Base-by-base conservation (phyloP, 2,888 invertebrate genomes). In the Acrobeloides nanus region DNA sequence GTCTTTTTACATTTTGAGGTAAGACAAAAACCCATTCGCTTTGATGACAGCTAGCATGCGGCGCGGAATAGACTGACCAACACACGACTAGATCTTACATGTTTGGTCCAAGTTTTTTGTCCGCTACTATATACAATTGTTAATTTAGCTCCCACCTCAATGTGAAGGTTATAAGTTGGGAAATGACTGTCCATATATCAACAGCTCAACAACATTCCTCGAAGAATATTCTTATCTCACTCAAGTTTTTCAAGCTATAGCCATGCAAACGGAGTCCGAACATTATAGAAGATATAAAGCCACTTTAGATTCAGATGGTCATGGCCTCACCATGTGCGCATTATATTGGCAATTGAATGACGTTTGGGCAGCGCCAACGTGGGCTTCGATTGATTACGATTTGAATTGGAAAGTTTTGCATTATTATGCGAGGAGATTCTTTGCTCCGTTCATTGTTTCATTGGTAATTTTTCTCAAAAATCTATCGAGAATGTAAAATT, bases 301-400 rank as follows among this genome's bases (percentile, higher is more conserved):
- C 21, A 35, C 48, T 1, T 42, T 61, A 7, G 55, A 49, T 8
- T 41, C 71, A 1, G 63, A 66, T 15, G 60, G 53, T 18, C 75
- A 80, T 62, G 85, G 85, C 4, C 74, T 79, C 53, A 95, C 92
- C 0, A 93, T 92, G 90, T 95, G 95, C 0, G 89, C 92, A 0
- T 78, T 97, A 43, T 97, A 90, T 75, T 97, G 95, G 95, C 95
- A 97, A 76, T 77, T 95, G 10, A 93, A 95, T 74, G 93, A 95
- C 50, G 86, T 93, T 26, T 95, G 95, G 95, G 85, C 1, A 69
- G 80, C 1, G 77, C 27, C 82, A 0, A 62, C 56, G 3, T 51
- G 56, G 27, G 20, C 41, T 60, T 62, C n/a, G 4, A 47, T 15
- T 7, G n/a, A 46, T 29, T 38, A 17, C 20, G 31, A 21, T 7